Evolutionary conservation across 2,797 vertebrate species (phyloP).

Genomic region (Pangasius mekongensis): DNA sequence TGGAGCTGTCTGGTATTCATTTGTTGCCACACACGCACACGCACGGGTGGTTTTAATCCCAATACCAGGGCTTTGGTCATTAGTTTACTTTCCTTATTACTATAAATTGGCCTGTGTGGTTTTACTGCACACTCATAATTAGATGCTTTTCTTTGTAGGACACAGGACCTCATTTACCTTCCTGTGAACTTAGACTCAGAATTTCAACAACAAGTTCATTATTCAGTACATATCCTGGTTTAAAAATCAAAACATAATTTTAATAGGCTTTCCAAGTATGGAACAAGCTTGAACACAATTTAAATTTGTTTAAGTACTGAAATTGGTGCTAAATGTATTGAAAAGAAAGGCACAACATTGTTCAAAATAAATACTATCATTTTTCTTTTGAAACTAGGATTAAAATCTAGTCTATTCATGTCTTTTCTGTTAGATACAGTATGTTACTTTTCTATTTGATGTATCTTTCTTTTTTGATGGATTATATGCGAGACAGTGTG

Average conservation of each 20-base stretch:
- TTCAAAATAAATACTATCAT: neutral
- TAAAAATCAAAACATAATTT: neutral
- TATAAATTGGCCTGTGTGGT: slow-evolving; percentile 23
- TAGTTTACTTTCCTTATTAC: slow-evolving; percentile 24
- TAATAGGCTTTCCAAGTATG: neutral
- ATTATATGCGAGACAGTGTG: neutral
- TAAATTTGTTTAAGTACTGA: neutral
- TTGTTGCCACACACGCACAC: slow-evolving; percentile 2
- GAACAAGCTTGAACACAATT: neutral
- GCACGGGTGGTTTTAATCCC: slow-evolving; percentile 42
- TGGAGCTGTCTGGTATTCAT: slow-evolving; percentile 25
- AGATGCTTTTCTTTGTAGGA: neutral
- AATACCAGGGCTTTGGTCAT: slow-evolving; percentile 4
- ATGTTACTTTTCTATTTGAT: neutral
- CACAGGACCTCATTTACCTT: neutral
- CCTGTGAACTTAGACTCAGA: neutral
- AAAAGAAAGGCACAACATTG: neutral
- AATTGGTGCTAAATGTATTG: neutral
- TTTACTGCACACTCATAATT: slow-evolving; percentile 30
- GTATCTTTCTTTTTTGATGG: neutral
- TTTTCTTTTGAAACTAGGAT: neutral
- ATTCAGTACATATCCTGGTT: neutral
- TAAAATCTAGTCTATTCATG: neutral
- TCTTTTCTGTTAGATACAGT: neutral
- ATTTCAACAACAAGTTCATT: neutral